Base-by-base conservation (phyloP, 2,888 invertebrate genomes). In the Kuschelorhynchus macadamiae region DNA sequence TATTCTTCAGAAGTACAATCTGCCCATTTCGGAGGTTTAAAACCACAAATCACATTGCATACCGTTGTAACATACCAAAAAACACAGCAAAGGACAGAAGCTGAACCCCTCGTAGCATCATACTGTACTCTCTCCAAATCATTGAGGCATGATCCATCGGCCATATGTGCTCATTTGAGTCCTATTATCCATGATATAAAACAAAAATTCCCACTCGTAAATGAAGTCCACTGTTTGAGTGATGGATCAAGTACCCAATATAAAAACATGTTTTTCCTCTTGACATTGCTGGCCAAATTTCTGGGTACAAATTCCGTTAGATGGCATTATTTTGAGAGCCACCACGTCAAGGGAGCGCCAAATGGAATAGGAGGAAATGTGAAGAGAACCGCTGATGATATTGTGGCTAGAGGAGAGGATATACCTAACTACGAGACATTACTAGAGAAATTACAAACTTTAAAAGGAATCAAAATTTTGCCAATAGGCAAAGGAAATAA, bases 181-280 rank as follows among this genome's bases (percentile, higher is more conserved):
- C 65, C 69, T 12, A n/a, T 66, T 30, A 14, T 50, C 36, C 41
- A 65, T 20, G 49, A 60, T n/a, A 14, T 69, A 30, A 39, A 47
- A n/a, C 3, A 25, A 25, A 9, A 36, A 14, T 16, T 41, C 9
- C 56, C 49, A n/a, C 53, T 11, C 7, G 8, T 65, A 49, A 30
- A 61, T 30, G 42, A 41, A 17, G 50, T 64, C 7, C 57, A 69
- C 55, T 65, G 65, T 44, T 14, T 63, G 11, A 68, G 68, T 47
- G 65, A 69, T 65, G 69, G 69, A 2, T 60, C 69, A 2, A 59
- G 21, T 16, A 65, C 60, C 5, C 69, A 69, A 30, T 69, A 69
- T 25, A 66, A 41, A 44, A 70, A 66, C 57, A 66, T 66, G 50
- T 32, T 41, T 12, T 39, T 70, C 47, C 21, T 44, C 5, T 32